Evolutionary conservation across 2,888 invertebrate genomes (phyloP), one percentile per base, ranked within the genome.

Genomic region (Hylaea fasciaria): DNA sequence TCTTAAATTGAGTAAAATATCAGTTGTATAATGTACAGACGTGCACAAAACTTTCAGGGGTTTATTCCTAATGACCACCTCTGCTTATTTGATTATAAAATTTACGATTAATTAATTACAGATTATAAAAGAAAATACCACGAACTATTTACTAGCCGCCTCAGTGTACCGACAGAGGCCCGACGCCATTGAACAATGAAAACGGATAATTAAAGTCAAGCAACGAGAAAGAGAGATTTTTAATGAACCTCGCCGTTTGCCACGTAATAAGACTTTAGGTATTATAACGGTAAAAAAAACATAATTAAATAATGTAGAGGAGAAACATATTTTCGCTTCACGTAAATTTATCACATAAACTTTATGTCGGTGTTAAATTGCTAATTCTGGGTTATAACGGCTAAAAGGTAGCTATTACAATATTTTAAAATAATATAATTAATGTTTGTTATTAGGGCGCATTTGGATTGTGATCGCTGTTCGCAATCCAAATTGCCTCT

Each of bases 161-260:
- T 78, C 76, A 75, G 77, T 80, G 81, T 78, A 75, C 62, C 59
- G 72, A 80, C 83, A 83, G 78, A 78, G 78, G 78, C 78, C 76
- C 81, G 83, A 78, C 82, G 83, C 78, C 66, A 65, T 75, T 67
- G 77, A 86, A 91, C 87, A 90, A 91, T 88, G 87, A 87, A 85
- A 87, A 87, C 90, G 89, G 89, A 91, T 89, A 90, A 91, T 91
- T 90, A 90, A 87, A 86, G 83, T 78, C 82, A 83, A 85, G 86
- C 85, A 76, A 83, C 81, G 83, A 82, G 87, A 85, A 87, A 68
- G 87, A 87, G 85, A 88, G 87, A 86, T 87, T 91, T 82, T 91
- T 89, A 91, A 91, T 89, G 89, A 90, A 87, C 82, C 81, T 78
- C 82, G 82, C 78, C 85, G 83, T 82, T 86, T 81, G 80, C 85